Base-by-base conservation (phyloP, 2,888 invertebrate genomes). In the Nowickia ferox region DNA sequence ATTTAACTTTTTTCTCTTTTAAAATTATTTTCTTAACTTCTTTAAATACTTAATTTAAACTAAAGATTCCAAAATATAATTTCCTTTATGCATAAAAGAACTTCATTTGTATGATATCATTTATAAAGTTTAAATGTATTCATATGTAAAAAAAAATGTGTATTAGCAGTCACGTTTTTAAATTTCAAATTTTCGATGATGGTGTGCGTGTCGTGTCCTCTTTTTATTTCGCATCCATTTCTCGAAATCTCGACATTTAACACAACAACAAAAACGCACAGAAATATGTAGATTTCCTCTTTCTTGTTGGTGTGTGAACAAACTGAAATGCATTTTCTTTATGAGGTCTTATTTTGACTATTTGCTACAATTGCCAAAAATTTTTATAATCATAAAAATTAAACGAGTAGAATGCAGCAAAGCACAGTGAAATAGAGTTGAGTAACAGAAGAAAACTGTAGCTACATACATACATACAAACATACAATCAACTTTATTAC, bases 401-500 rank as follows among this genome's bases (percentile, higher is more conserved):
- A 53, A 75, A 59, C 68, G 61, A 72, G 55, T 57, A 15, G 17
- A 68, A 30, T 57, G 9, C 22, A 74, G 57, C n/a, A 19, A 11
- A 55, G 46, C 48, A 15, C 8, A 79, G 15, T 38, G 9, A 44
- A 76, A 55, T 65, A 13, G 61, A 61, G 42, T 44, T 69, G 78
- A 69, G 78, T 69, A 78, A 72, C 65, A 75, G 68, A 68, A 74
- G 51, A 74, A 81, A 74, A 42, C 66, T 80, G 76, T 74, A 81
- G 66, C 30, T 30, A 87, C 78, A 84, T 77, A n/a, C n/a, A n/a
- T n/a, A n/a, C n/a, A n/a, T n/a, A n/a, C n/a, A n/a, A n/a, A n/a
- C n/a, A n/a, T n/a, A 81, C 84, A 87, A 84, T 84, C 84, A 84
- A 84, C 69, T 81, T 81, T 81, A 87, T 81, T 84, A 87, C 81